Percentiles rank a stretch among this genome's conserved stretches.
Conservation (phyloP, 2,888 invertebrate genomes). For the Autographa gamma region DNA sequence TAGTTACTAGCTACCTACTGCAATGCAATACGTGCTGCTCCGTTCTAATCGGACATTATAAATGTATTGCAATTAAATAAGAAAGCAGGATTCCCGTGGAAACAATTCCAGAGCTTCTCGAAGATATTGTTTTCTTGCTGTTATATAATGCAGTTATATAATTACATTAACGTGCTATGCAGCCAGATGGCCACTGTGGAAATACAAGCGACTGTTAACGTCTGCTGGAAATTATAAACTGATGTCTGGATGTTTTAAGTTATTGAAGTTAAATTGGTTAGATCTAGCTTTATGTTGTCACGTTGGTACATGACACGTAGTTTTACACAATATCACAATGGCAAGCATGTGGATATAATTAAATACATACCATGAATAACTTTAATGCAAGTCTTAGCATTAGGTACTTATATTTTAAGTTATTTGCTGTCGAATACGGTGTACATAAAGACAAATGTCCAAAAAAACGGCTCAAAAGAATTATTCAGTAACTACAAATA, state of each 20-base stretch:
- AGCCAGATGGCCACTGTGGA: not conserved
- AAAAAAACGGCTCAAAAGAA: too few species aligned
- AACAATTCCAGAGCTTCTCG: not conserved
- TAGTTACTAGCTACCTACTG: not conserved
- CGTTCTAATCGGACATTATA: conserved; percentile 1
- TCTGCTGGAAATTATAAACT: not conserved
- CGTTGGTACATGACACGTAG: too few species aligned
- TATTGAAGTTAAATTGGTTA: not conserved
- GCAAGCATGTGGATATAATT: not conserved
- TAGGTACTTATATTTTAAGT: too few species aligned
- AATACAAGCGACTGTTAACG: not conserved
- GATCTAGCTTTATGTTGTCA: not conserved
- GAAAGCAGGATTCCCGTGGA: not conserved
- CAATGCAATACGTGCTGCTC: not conserved
- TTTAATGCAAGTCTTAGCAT: too few species aligned
- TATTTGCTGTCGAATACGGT: too few species aligned
- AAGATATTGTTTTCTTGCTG: conserved; percentile 6
- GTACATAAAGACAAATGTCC: too few species aligned
- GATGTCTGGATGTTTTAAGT: not conserved
- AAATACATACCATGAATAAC: not conserved
- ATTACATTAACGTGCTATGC: conserved; percentile 2
- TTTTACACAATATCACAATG: too few species aligned
- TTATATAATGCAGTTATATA: conserved; percentile 1
- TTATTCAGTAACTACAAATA: too few species aligned
- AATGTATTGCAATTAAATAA: not conserved